phyloP scores from a whole-genome alignment of 2,113 vertebrate species.

The Bettongia penicillata region DNA sequence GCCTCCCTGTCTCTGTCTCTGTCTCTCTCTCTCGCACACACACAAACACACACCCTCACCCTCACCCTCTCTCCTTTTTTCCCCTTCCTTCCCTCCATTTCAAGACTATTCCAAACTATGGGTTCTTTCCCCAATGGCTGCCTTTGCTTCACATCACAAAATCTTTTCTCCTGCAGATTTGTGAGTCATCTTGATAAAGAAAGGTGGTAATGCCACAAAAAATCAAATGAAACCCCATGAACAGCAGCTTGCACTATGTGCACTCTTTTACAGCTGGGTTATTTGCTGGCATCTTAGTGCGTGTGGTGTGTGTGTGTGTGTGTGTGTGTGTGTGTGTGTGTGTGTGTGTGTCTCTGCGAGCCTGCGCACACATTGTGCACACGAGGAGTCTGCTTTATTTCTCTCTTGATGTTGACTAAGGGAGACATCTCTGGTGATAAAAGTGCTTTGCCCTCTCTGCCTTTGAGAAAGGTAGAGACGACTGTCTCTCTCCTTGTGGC shows the following conservation, averaged over 20 bases:
- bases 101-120: not conserved
- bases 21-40: too few relatives aligned
- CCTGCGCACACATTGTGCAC: too few relatives aligned
- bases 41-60: too few relatives aligned
- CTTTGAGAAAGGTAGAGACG: conserved; percentile 8
- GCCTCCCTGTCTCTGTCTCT: too few relatives aligned
- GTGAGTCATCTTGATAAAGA: not conserved
- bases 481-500: not conserved
- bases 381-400: not conserved
- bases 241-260: not conserved
- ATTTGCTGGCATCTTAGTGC: not conserved
- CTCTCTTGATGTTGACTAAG: conserved; percentile 11
- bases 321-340: not conserved
- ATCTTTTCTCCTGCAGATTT: not conserved
- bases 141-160: not conserved
- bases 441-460: conserved; percentile 22
- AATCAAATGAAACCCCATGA: not conserved
- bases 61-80: not conserved
- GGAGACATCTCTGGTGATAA: conserved; percentile 16
- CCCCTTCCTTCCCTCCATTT: not conserved
- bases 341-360: not conserved
- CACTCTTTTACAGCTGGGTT: not conserved
- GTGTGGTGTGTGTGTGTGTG: not conserved
- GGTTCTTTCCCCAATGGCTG: not conserved
- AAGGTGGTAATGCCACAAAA: not conserved